phyloP scores from a whole-genome alignment of 2,113 vertebrate genomes.

The Bucco capensis region DNA sequence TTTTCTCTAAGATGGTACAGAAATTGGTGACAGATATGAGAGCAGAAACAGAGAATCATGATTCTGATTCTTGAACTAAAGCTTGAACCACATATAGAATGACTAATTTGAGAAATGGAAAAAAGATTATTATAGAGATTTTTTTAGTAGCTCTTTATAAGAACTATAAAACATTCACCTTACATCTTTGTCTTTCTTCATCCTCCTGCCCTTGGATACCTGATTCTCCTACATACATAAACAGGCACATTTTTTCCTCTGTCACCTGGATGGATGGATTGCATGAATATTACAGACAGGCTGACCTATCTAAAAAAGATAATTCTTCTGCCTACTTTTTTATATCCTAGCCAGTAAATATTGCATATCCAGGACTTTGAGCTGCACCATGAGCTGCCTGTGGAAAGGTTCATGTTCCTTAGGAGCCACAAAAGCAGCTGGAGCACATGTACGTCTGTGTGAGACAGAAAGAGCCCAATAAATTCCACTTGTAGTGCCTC shows the following conservation, averaged over 20 bases:
- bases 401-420: background rate
- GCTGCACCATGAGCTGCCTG: background rate
- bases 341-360: background rate
- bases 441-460: background rate
- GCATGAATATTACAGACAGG: background rate
- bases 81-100: background rate
- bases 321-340: background rate
- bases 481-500: background rate
- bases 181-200: background rate
- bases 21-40: background rate
- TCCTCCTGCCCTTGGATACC: background rate
- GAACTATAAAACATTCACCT: background rate
- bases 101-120: background rate
- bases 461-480: background rate
- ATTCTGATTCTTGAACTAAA: conserved; percentile 8
- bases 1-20: background rate
- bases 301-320: background rate
- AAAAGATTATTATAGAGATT: background rate
- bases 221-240: background rate
- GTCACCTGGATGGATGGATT: background rate
- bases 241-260: background rate
- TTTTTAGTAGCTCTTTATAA: background rate
- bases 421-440: background rate
- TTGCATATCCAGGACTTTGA: background rate
- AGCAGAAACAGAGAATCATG: background rate